A percentile compares a stretch with the other conserved stretches of the same genome.
phyloP scores from a whole-genome alignment of 1,140 invertebrate genomes.

The Zophobas morio region DNA sequence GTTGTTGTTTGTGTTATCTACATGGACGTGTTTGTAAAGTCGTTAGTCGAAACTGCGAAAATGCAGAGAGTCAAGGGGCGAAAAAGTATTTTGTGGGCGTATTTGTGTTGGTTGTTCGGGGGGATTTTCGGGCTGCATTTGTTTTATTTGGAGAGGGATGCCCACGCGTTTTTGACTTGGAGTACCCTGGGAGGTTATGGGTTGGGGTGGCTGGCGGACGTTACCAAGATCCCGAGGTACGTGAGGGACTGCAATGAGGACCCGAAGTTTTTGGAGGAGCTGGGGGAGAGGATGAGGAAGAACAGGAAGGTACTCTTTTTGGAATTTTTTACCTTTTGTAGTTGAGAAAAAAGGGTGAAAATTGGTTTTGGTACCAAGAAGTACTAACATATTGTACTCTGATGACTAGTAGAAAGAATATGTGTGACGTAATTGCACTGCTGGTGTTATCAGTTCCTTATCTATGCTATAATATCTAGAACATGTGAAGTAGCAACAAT shows the following conservation, averaged over 20 bases:
- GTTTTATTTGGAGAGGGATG: slow-evolving; percentile 89
- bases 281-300: slow-evolving; percentile 75
- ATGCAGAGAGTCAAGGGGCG: slow-evolving; percentile 1
- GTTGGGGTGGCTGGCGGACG: slow-evolving; percentile 88
- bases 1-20: slow-evolving; percentile 26
- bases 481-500: no score
- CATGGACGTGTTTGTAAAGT: slow-evolving; percentile 42
- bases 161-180: slow-evolving; percentile 93
- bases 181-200: slow-evolving; percentile 90
- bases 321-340: no score
- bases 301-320: slow-evolving; percentile 74
- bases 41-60: slow-evolving; percentile 2
- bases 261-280: slow-evolving; percentile 76
- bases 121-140: slow-evolving; percentile 92
- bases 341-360: no score
- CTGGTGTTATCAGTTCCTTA: no score
- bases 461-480: no score
- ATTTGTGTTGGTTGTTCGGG: slow-evolving; percentile 88
- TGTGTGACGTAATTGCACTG: no score
- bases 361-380: no score
- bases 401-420: no score
- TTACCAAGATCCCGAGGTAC: slow-evolving; percentile 89
- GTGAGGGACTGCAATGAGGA: slow-evolving; percentile 90
- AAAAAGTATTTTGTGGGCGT: slow-evolving; percentile 78
- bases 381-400: no score